Conservation (phyloP, 2,113 vertebrate genomes). For the Ictalurus furcatus region DNA sequence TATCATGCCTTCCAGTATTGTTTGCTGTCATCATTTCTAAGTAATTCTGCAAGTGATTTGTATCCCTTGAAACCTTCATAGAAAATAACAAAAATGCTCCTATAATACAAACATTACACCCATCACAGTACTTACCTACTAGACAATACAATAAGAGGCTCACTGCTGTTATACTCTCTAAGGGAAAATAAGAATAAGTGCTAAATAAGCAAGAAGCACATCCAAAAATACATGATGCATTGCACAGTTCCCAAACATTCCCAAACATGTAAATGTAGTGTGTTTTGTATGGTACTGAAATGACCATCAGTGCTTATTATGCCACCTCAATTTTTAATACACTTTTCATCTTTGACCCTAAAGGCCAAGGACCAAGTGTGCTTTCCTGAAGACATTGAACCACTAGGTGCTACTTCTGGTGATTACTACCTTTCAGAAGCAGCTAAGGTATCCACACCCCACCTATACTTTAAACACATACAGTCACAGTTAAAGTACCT, state of each 20-base stretch:
- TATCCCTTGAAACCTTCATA: background rate
- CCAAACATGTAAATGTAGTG: background rate
- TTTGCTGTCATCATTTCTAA: background rate
- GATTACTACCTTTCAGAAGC: slow-evolving; percentile 67
- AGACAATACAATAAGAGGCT: background rate
- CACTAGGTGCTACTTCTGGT: slow-evolving; percentile 55
- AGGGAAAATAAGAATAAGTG: background rate
- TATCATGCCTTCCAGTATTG: background rate
- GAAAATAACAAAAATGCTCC: background rate
- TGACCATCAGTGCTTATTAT: background rate
- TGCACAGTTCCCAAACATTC: background rate
- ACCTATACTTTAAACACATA: background rate
- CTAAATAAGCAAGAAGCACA: background rate
- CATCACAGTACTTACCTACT: background rate
- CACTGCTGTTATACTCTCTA: background rate
- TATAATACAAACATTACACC: background rate
- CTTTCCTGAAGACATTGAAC: slow-evolving; percentile 43
- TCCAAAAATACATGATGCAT: background rate
- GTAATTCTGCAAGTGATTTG: background rate
- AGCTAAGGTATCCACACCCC: slow-evolving; percentile 58
- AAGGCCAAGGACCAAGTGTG: slow-evolving; percentile 52
- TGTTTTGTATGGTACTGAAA: background rate
- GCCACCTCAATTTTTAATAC: background rate
- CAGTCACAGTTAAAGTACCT: too few relatives aligned
- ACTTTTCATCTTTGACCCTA: background rate